Percentiles rank a stretch among this genome's conserved stretches.
Evolutionary conservation across 53 echinoderm and acorn worm genomes (phyloP).

Genomic region (Holothuria leucospilota): DNA sequence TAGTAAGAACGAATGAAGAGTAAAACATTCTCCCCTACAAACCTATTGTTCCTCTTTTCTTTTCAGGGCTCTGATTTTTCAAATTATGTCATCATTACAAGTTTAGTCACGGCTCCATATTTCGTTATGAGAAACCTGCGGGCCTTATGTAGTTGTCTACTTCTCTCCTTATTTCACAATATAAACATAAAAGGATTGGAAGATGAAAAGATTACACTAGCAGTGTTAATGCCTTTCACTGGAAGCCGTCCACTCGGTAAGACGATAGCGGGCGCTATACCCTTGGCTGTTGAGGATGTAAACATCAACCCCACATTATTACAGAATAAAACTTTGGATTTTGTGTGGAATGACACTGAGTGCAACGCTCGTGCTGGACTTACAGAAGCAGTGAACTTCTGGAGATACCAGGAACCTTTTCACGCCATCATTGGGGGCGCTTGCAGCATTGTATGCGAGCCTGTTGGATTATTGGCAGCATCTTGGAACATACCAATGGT

Average conservation of each 20-base stretch:
- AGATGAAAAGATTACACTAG: constrained; percentile 57
- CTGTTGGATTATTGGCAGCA: constrained; percentile 73
- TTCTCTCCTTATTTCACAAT: not conserved
- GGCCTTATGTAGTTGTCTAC: not conserved
- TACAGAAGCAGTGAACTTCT: constrained; percentile 65
- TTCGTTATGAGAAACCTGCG: not conserved
- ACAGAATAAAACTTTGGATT: constrained; percentile 53
- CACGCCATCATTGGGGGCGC: constrained; percentile 79
- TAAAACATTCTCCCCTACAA: no score
- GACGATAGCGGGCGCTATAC: constrained; percentile 63
- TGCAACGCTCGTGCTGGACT: constrained; percentile 65
- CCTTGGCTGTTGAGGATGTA: constrained; percentile 60
- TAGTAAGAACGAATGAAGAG: no score
- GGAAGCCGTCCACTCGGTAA: constrained; percentile 66
- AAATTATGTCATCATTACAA: not conserved
- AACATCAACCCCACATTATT: constrained; percentile 48
- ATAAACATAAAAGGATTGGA: not conserved
- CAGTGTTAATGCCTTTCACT: constrained; percentile 63
- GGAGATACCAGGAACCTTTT: constrained; percentile 48
- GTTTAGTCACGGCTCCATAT: not conserved
- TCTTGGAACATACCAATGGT: constrained; percentile 82
- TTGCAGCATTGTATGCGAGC: constrained; percentile 78
- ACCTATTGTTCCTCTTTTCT: not conserved
- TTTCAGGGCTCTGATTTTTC: not conserved
- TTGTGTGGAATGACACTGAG: constrained; percentile 74